Evolutionary conservation across 2,113 vertebrate genomes (phyloP), one percentile per base, ranked within the genome.

Genomic region (Cryptomyrus ogoouensis): DNA sequence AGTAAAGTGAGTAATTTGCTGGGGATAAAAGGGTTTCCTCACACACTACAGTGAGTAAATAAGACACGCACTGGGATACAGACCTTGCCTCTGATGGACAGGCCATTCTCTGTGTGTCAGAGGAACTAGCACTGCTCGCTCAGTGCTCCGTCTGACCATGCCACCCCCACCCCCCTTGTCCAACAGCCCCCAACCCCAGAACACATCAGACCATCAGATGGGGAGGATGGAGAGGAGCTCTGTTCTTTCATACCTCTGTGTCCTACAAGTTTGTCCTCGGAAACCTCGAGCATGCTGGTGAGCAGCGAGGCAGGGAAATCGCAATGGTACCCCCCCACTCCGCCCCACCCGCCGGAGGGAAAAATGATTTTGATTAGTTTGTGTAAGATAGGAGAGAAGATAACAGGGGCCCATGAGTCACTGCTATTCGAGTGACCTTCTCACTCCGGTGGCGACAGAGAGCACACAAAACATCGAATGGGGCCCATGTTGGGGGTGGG

Each of bases 291-390:
- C 74, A 80, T 42, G 35, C 74, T 80, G 74, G 31, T 19, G 74
- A 80, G 74, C 74, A 42, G 74, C 35, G 74, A 80, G 31, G 31
- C 74, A 42, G 74, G 74, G 31, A 80, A 70, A 70, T 70, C 62
- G 62, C 62, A 13, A 70, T 31, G n/a, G 62, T 31, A 31, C 62
- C 58, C 58, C 53, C 56, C 56, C 58, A 2, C 58, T 3, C 21
- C 7, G 8, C 58, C 58, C n/a, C 62, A 27, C 62, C 62, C n/a
- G 62, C 62, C n/a, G n/a, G 62, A 70, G 62, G 62, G n/a, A 31
- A 70, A 80, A 80, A 80, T 80, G 74, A 80, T 42, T 80, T 80
- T 80, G 74, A 80, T 80, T 80, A 80, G 31, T 80, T 80, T 80
- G 74, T 80, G 35, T 80, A 42, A 35, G 35, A 42, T 80, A 80